Percentiles rank a stretch among this genome's conserved stretches.
Conservation (phyloP, 2,888 invertebrate species). For the Aromia moschata region DNA sequence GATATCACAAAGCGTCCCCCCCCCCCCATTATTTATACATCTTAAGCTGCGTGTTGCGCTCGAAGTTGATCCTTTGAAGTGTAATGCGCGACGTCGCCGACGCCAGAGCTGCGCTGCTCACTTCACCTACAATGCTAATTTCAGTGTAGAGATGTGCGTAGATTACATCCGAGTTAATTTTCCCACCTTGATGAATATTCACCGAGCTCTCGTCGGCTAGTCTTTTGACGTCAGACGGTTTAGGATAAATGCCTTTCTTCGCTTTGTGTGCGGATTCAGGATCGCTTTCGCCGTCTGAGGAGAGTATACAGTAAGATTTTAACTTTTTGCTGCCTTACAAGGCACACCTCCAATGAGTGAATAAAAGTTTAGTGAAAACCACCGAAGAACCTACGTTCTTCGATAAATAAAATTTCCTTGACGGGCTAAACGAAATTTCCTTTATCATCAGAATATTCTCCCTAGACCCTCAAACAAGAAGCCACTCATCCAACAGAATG, state of each 20-base stretch:
- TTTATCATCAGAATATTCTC: too few relatives aligned
- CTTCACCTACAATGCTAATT: conserved; percentile 52
- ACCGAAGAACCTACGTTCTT: too few relatives aligned
- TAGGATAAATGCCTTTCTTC: conserved; percentile 32
- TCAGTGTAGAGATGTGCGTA: conserved; percentile 47
- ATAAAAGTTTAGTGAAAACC: too few relatives aligned
- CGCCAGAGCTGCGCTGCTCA: conserved; percentile 44
- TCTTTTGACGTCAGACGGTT: conserved; percentile 32
- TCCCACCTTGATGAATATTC: conserved; percentile 52
- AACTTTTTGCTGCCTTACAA: too few relatives aligned
- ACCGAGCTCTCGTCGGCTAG: conserved; percentile 31
- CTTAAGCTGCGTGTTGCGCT: conserved; percentile 46
- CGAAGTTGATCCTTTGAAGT: conserved; percentile 47
- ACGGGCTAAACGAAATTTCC: too few relatives aligned
- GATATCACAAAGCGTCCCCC: conserved; percentile 56
- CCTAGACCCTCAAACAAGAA: too few relatives aligned
- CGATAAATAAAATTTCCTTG: too few relatives aligned
- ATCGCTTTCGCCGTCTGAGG: neutral
- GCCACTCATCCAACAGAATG: too few relatives aligned
- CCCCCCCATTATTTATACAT: conserved; percentile 57
- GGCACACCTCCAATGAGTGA: too few relatives aligned
- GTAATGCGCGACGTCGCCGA: conserved; percentile 28
- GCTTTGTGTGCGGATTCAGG: neutral
- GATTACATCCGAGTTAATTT: conserved; percentile 45
- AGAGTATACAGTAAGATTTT: too few relatives aligned